phyloP scores from a whole-genome alignment of 1,140 invertebrate species.

The Triops cancriformis region DNA sequence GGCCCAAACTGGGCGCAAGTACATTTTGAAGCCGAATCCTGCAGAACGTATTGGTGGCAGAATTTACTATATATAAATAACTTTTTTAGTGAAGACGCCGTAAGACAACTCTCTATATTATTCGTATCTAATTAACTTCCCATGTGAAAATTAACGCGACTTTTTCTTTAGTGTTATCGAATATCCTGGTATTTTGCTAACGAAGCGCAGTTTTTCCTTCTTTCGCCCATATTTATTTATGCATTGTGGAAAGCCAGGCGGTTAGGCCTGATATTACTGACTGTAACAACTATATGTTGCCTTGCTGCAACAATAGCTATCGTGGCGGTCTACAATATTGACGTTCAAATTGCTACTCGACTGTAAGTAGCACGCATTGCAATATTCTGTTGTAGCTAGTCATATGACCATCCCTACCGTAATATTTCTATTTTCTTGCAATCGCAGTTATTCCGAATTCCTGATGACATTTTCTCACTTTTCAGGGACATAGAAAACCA shows the following conservation, averaged over 20 bases:
- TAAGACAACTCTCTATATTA: background rate
- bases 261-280: background rate
- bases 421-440: too few species aligned
- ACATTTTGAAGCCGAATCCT: constrained; percentile 51
- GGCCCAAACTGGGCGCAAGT: constrained; percentile 61
- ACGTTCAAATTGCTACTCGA: background rate
- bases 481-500: background rate
- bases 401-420: too few species aligned
- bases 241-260: background rate
- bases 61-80: constrained; percentile 39
- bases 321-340: background rate
- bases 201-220: background rate
- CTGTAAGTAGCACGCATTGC: background rate
- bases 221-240: background rate
- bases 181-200: background rate
- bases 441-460: too few species aligned
- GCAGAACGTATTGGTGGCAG: constrained; percentile 48
- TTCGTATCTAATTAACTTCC: background rate
- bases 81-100: background rate
- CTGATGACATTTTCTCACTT: background rate
- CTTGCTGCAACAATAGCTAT: background rate
- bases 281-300: background rate
- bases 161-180: background rate
- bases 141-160: background rate
- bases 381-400: too few species aligned